Evolutionary conservation across 2,113 vertebrate genomes (phyloP), one percentile per base, ranked within the genome.

Genomic region (Turdus rufiventris): DNA sequence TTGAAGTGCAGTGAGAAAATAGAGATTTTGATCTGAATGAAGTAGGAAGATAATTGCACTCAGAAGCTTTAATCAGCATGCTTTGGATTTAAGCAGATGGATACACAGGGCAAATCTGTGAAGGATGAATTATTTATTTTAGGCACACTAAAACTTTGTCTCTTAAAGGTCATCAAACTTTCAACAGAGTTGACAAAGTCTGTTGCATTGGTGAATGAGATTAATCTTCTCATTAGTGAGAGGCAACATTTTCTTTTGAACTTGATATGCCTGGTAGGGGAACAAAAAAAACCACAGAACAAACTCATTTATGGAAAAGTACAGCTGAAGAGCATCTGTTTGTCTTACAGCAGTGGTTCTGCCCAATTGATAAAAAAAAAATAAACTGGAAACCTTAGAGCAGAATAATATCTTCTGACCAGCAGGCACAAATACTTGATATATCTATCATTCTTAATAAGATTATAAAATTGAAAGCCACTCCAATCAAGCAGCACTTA

Each of bases 201-300:
- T 96, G 83, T 62, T 56, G 63, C 93, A 72, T 93, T 71, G 96
- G 85, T 54, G 92, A 68, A 96, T 86, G 92, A 23, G 70, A 97
- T 97, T 98, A 97, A 97, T 97, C 96, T 97, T 97, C 97, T 98
- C 96, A 94, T 97, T 97, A 97, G 80, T 5, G 48, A 95, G 89
- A 97, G 89, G 94, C 97, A 97, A 96, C 87, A 47, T 95, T 95
- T 97, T 85, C 97, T 97, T 98, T 97, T 97, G 97, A 98, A 98
- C 96, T 92, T 73, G 91, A 97, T 97, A 97, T 78, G 85, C 96
- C 96, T 98, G 84, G 96, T 97, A 97, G 96, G 96, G 67, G 93
- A 96, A 96, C 67, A 92, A 93, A 96, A 96, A 61, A 65, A 25
- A 3, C 2, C 62, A 70, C 79, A 81, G 89, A 89, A 95, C 83